A percentile compares a stretch with the other conserved stretches of the same genome.
phyloP scores from a whole-genome alignment of 2,888 invertebrate species.

The Macrosiphum euphorbiae region DNA sequence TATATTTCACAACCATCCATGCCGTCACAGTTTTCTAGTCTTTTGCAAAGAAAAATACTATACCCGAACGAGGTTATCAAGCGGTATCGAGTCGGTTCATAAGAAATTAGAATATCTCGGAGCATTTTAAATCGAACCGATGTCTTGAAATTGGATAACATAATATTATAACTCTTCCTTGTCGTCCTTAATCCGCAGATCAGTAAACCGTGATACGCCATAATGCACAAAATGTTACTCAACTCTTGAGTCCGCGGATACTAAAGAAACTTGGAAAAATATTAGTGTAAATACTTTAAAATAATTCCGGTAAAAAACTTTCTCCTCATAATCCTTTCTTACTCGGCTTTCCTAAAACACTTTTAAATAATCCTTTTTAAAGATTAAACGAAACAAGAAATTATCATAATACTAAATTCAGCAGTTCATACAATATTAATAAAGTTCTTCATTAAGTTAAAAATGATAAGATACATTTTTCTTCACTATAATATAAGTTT shows the following conservation, averaged over 20 bases:
- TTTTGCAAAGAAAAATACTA: not conserved
- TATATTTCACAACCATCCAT: not conserved
- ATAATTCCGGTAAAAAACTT: slow-evolving; percentile 23
- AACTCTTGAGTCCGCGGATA: not conserved
- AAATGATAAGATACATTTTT: not conserved
- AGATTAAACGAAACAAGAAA: slow-evolving; percentile 12
- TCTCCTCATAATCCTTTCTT: not conserved
- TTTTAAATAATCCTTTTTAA: slow-evolving; percentile 35
- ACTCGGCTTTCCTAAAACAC: not conserved
- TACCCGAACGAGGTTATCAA: not conserved
- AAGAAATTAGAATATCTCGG: not conserved
- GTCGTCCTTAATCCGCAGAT: not conserved
- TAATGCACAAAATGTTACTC: not conserved
- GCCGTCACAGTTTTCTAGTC: not conserved
- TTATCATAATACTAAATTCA: slow-evolving; percentile 13
- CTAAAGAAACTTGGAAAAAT: slow-evolving; percentile 23
- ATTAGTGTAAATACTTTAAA: not conserved
- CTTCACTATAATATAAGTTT: not conserved
- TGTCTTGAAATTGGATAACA: not conserved
- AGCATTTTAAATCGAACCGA: not conserved
- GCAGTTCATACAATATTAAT: not conserved
- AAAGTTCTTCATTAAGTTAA: not conserved
- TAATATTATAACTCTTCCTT: not conserved
- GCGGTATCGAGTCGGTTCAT: not conserved
- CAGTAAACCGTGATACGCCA: not conserved